Evolutionary conservation across 2,797 vertebrate species (phyloP), one percentile per base, ranked within the genome.

Genomic region (Miichthys miiuy): DNA sequence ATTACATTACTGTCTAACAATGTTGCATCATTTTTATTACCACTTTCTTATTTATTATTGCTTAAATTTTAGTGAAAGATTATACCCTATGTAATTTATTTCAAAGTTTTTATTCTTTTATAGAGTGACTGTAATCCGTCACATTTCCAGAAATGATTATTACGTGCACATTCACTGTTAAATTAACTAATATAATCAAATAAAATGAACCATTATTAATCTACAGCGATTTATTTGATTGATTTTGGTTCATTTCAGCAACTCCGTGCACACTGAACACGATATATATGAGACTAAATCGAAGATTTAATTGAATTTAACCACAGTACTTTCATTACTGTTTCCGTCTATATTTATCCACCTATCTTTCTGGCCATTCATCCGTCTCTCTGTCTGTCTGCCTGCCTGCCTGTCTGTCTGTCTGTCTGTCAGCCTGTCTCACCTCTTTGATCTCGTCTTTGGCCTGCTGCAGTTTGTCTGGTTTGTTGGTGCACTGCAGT

Each of bases 391-490:
- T 16, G 30, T 34, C 30, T 34, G 25, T 27, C 27, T 30, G 27
- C 1, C 27, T 30, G 27, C 4, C 6, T 27, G 50, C 11, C 3
- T 58, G 12, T 2, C 6, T 20, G 0, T 34, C 6, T 18, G 25
- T 96, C 96, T 90, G 94, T 12, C 30, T 2, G 6, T 51, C 12
- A 1, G 5, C 20, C 10, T 0, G 6, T 60, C 85, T 47, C 61
- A 97, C 98, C 98, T 99, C 97, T 91, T 95, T 96, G 90, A 99
- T 98, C 91, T 99, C 97, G 72, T 99, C 98, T 91, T 97, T 98
- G 89, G 97, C 97, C 96, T 99, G 98, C 84, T 99, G 97, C 65
- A 98, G 86, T 88, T 99, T 99, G 89, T 99, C 98, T 14, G 97
- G 96, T 89, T 97, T 99, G 94, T 98, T 99, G 87, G 95, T 96